Conservation (phyloP, 2,797 vertebrate genomes). For the Acrocephalus scirpaceus region DNA sequence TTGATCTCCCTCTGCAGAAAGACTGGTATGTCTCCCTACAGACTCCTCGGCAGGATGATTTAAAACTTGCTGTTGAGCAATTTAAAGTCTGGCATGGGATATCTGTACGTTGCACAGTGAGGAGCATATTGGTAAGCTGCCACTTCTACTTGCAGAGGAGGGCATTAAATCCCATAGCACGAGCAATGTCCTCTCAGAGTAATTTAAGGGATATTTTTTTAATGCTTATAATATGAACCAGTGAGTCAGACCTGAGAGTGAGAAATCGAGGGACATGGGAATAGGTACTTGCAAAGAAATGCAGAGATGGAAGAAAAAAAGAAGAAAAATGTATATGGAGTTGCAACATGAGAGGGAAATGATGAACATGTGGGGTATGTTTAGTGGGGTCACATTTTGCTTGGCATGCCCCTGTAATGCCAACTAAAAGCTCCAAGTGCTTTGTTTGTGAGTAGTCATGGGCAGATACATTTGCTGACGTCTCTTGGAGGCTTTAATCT, state of each 20-base stretch:
- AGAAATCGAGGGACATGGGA: slow-evolving; percentile 11
- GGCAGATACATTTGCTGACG: background rate
- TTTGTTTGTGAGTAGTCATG: background rate
- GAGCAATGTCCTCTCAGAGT: slow-evolving; percentile 18
- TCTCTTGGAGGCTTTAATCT: background rate
- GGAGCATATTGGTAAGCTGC: slow-evolving; percentile 44
- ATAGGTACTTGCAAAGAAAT: slow-evolving; percentile 25
- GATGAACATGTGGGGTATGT: background rate
- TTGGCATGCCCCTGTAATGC: background rate
- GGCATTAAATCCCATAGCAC: slow-evolving; percentile 35
- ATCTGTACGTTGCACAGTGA: slow-evolving; percentile 46
- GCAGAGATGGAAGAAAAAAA: background rate
- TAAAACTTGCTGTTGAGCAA: slow-evolving; percentile 75
- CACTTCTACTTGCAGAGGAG: slow-evolving; percentile 45
- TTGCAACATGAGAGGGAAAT: background rate
- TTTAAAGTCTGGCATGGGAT: slow-evolving; percentile 67
- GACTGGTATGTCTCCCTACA: slow-evolving; percentile 74
- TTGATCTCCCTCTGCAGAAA: slow-evolving; percentile 76
- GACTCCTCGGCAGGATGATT: slow-evolving; percentile 71
- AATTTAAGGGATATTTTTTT: slow-evolving; percentile 64
- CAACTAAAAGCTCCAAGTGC: background rate
- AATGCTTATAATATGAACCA: slow-evolving; percentile 54
- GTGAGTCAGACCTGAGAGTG: slow-evolving; percentile 55
- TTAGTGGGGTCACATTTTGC: background rate
- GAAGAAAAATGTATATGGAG: background rate